Conservation (phyloP, 2,888 invertebrate genomes). For the Aleiodes alternator region DNA sequence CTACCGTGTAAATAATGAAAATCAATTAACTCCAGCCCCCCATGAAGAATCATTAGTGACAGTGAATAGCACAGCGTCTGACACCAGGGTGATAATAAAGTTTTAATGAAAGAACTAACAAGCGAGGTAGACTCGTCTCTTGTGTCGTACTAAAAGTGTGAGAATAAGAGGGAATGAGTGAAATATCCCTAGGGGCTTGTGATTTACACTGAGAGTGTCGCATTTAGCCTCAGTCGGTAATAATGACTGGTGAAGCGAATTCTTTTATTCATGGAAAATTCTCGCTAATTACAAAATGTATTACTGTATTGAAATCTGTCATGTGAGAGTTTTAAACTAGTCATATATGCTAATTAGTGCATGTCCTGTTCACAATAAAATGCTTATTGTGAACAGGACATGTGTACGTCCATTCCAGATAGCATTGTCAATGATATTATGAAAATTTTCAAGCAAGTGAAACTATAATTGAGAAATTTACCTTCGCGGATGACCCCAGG, state of each 20-base stretch:
- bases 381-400: too few relatives aligned
- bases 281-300: not conserved
- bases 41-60: not conserved
- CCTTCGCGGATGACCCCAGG: too few relatives aligned
- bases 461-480: too few relatives aligned
- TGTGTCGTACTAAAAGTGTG: too few relatives aligned
- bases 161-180: too few relatives aligned
- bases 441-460: too few relatives aligned
- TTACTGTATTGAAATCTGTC: too few relatives aligned
- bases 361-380: too few relatives aligned
- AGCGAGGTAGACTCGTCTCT: not conserved
- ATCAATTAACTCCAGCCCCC: not conserved
- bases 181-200: not conserved
- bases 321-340: too few relatives aligned
- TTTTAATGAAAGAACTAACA: slow-evolving; percentile 3
- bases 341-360: too few relatives aligned
- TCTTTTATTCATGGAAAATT: not conserved
- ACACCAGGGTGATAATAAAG: not conserved
- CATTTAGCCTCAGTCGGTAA: not conserved
- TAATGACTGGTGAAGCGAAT: not conserved
- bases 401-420: too few relatives aligned
- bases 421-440: too few relatives aligned
- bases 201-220: not conserved
- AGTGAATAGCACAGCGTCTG: not conserved
- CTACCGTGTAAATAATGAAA: not conserved